Evolutionary conservation across 2,113 vertebrate species (phyloP), one percentile per base, ranked within the genome.

Genomic region (Mobula hypostoma): DNA sequence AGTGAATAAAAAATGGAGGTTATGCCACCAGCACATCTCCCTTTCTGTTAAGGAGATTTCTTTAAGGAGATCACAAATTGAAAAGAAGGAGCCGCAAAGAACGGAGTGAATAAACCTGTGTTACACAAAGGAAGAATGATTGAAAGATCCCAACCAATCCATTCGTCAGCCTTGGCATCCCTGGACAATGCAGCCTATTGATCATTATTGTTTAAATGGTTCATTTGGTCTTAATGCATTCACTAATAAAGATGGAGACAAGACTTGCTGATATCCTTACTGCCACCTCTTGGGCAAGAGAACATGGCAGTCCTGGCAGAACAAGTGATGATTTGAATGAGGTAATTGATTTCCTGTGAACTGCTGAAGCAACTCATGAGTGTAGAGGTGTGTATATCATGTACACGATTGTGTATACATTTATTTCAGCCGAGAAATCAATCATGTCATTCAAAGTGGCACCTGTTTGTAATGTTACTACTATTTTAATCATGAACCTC

Each of bases 291-390:
- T 32, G 77, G 77, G 77, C 32, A 36, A 79, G 72, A 32, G 12
- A 79, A 79, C 77, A 79, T 79, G 77, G 77, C 32, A 36, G 77
- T 15, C 12, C 32, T 36, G 32, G n/a, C n/a, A 32, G n/a, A 36
- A 79, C 77, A 79, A 79, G 77, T 79, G 77, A 79, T 79, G 77
- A 79, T 36, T 79, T 79, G 77, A 79, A 79, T 79, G 77, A 79
- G n/a, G 77, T 79, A 36, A 79, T 79, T 79, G 77, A 79, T 79
- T 79, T 79, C n/a, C n/a, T 36, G n/a, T 36, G 77, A 32, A 2
- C 77, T 79, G 77, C n/a, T n/a, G 36, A 36, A 79, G 36, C 77
- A 79, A 79, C n/a, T 36, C 77, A 79, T 79, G 77, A n/a, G 77
- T 36, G 32, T 36, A 79, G 77, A 36, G 77, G 77, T 79, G 77